Percentiles rank a stretch among this genome's conserved stretches.
Conservation (phyloP, 2,113 vertebrate species). For the Paracanthobrama guichenoti region DNA sequence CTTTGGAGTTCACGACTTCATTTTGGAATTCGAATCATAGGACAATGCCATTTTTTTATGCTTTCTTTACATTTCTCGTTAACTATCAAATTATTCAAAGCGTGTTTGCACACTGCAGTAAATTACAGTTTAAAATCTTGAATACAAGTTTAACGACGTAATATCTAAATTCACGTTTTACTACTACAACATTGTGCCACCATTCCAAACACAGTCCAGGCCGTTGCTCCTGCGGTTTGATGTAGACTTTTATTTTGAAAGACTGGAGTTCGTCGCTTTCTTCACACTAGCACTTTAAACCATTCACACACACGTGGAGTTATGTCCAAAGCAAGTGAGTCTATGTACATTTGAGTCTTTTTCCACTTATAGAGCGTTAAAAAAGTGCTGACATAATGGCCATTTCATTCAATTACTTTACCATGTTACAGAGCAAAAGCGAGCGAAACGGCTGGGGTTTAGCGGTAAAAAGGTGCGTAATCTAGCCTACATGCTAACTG, state of each 20-base stretch:
- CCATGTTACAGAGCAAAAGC: constrained; percentile 73
- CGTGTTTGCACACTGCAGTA: background rate
- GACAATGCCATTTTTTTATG: background rate
- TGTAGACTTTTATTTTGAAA: constrained; percentile 37
- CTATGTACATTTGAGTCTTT: background rate
- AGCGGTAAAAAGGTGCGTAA: constrained; percentile 60
- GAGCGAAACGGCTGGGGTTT: constrained; percentile 72
- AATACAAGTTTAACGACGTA: background rate
- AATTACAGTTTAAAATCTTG: too few relatives aligned
- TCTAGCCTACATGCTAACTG: background rate
- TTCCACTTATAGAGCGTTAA: background rate
- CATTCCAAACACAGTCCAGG: background rate
- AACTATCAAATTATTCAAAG: background rate
- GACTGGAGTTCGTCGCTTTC: background rate
- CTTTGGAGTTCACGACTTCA: background rate
- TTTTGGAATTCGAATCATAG: background rate
- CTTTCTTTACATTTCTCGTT: too few relatives aligned
- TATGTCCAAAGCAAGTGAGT: constrained; percentile 79
- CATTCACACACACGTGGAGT: constrained; percentile 63
- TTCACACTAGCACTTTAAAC: background rate
- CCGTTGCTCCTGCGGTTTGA: background rate
- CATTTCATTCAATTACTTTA: background rate
- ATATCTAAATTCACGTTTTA: background rate
- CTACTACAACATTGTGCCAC: background rate
- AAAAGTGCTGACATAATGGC: background rate